Conservation (phyloP, 2,888 invertebrate genomes). For the Melieria crassipennis region DNA sequence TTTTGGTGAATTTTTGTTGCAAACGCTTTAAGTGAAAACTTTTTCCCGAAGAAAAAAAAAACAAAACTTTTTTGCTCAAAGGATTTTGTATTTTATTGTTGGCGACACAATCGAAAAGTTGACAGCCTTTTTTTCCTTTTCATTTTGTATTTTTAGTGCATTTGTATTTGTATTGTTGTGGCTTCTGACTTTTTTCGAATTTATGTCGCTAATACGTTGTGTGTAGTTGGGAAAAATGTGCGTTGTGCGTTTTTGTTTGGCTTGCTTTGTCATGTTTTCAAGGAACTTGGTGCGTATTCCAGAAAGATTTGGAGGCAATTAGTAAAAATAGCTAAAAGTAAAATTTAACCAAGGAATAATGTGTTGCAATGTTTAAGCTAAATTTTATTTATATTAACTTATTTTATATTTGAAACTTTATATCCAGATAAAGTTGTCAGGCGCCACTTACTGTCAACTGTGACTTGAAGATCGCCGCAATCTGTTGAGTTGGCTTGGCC, state of each 20-base stretch:
- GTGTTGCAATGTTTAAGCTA: too few relatives aligned
- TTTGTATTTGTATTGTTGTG: slow-evolving; percentile 18
- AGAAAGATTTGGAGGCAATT: too few relatives aligned
- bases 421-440: too few relatives aligned
- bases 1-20: slow-evolving; percentile 21
- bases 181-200: slow-evolving; percentile 32
- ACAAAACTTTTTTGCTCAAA: slow-evolving; percentile 24
- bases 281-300: too few relatives aligned
- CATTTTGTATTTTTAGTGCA: background rate
- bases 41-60: slow-evolving; percentile 1
- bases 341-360: too few relatives aligned
- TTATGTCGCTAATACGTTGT: slow-evolving; percentile 28
- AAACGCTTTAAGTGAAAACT: slow-evolving; percentile 30
- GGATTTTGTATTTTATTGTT: slow-evolving; percentile 36
- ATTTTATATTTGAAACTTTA: too few relatives aligned
- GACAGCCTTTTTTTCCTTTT: slow-evolving; percentile 1
- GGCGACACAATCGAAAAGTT: slow-evolving; percentile 38
- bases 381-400: too few relatives aligned
- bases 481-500: too few relatives aligned
- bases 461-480: too few relatives aligned
- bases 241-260: background rate
- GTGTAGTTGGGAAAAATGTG: background rate
- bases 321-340: too few relatives aligned
- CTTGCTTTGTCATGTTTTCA: background rate
- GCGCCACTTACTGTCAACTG: too few relatives aligned